Evolutionary conservation across 2,113 vertebrate genomes (phyloP), one percentile per base, ranked within the genome.

Genomic region (Sitta europaea): DNA sequence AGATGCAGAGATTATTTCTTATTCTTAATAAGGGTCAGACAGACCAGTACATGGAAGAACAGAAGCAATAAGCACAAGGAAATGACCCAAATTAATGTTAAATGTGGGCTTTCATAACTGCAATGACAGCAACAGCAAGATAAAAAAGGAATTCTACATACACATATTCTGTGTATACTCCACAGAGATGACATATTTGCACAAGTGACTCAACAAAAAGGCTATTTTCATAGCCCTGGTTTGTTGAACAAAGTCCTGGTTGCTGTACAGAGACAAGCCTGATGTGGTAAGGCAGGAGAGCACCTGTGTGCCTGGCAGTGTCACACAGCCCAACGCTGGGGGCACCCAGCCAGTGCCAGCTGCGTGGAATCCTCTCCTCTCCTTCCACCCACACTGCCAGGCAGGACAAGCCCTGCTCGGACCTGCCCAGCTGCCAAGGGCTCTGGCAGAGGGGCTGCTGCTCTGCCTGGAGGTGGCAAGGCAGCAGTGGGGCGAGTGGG

Each of bases 401-500:
- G 22, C 17, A 24, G 48, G 42, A 71, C 14, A 40, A 72, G 2
- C 12, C 27, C n/a, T 65, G 45, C 35, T 47, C 0, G 0, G 5
- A 4, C 14, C 28, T 10, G 23, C 21, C 8, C 29, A 10, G 42
- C 23, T 47, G 4, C 1, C 0, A 27, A 33, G 70, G 15, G 19
- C 18, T 47, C 40, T 36, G 53, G 14, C n/a, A 9, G 6, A 29
- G 51, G 28, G 42, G 28, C 38, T 51, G 45, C 36, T 6, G 5
- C 43, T 48, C 35, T 65, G 53, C 36, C 19, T 2, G 1, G 7
- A 11, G 29, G 3, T 40, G 54, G 40, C 22, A 59, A 65, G 50
- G 36, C 0, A 1, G 4, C 47, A 14, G 50, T 1, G 33, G 9
- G 11, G 10, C 10, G 10, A 47, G 36, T 1, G 28, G 48, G 25